Evolutionary conservation across 2,888 invertebrate genomes (phyloP), one percentile per base, ranked within the genome.

Genomic region (Heterodera filipjevi): DNA sequence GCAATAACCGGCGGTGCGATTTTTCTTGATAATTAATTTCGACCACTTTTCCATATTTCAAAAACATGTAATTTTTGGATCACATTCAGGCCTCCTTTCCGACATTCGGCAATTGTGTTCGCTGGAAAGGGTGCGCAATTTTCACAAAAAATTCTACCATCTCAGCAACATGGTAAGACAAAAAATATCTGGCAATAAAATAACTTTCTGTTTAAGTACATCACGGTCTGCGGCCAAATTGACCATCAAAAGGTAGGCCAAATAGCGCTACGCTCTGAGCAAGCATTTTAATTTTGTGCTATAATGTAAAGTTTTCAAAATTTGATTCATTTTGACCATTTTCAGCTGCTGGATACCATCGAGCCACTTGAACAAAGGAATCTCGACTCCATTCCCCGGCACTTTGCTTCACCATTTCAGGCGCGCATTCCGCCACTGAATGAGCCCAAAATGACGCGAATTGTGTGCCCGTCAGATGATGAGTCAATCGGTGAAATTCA

Each of bases 101-200:
- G 95, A 95, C 90, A 91, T 96, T 16, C 91, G 95, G 81, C 93
- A 93, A 86, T 93, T 93, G 79, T 95, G 94, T 66, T 93, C 92
- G 79, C 94, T 94, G 89, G 91, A 92, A 80, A 95, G 95, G 92
- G 95, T 94, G 10, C 92, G 92, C 84, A 91, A 92, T 22, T 96
- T 93, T 89, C 95, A 96, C 89, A 93, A 93, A 85, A 92, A 93
- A 81, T 95, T 94, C 90, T 96, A 96, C 90, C 92, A 95, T 33
- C 93, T 95, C 2, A 94, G 95, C 90, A 96, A 96, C 90, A 90
- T 95, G 79, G 93, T 93, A 81, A 91, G 27, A 32, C 0, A 22
- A 32, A 12, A 19, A 72, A 72, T n/a, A 32, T 1, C 16, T 64
- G 16, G 1, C 32, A 46, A 33, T 8, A 6, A 33, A 3, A 27